phyloP scores from a whole-genome alignment of 1,140 invertebrate species.

The Reticulitermes speratus region DNA sequence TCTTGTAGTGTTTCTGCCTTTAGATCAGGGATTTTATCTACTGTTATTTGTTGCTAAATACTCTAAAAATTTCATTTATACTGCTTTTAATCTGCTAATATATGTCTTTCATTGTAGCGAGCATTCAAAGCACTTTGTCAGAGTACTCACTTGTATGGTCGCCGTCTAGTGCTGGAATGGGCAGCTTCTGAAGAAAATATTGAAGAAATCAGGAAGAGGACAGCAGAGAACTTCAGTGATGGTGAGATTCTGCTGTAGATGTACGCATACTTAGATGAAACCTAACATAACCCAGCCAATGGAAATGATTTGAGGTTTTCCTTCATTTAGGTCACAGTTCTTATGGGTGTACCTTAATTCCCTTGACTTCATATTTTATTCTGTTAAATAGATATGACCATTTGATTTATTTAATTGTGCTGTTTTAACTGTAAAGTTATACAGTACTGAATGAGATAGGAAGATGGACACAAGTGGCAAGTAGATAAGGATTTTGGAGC shows the following conservation, averaged over 20 bases:
- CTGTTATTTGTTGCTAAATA: no score
- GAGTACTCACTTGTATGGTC: constrained; percentile 96
- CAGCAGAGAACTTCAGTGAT: constrained; percentile 66
- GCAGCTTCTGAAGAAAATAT: constrained; percentile 80
- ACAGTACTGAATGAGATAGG: no score
- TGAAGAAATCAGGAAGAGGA: constrained; percentile 79
- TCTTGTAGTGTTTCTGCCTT: no score
- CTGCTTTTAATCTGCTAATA: no score
- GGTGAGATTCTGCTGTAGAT: constrained; percentile 20
- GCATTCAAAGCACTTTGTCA: constrained; percentile 91
- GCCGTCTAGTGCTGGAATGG: constrained; percentile 95
- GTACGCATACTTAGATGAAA: neutral
- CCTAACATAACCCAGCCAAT: no score
- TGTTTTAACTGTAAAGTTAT: neutral
- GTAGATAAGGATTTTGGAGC: no score
- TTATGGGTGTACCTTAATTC: neutral
- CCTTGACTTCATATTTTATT: neutral
- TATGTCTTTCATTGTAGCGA: constrained; percentile 56
- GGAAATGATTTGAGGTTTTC: neutral
- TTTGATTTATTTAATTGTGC: neutral
- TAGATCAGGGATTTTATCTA: no score
- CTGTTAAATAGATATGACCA: neutral
- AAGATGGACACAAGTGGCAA: no score
- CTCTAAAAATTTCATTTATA: no score
- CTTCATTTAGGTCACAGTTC: neutral